phyloP scores from a whole-genome alignment of 2,888 invertebrate species.

The Thera britannica region DNA sequence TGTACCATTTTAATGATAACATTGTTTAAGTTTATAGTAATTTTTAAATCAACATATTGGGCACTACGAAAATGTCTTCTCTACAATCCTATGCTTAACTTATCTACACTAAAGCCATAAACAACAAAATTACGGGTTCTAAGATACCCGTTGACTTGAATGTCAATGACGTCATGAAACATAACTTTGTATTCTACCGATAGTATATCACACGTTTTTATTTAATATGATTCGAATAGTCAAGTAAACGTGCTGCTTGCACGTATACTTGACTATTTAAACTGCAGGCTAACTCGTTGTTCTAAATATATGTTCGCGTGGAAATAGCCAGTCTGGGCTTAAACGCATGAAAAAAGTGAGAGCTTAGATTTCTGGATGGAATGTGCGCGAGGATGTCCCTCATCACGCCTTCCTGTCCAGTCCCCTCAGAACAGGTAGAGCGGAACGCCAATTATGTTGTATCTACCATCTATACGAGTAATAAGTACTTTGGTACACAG shows the following conservation, averaged over 20 bases:
- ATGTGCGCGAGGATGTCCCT: slow-evolving; percentile 30
- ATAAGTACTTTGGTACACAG: slow-evolving; percentile 13
- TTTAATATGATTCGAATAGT: slow-evolving; percentile 30
- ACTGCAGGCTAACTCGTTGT: slow-evolving; percentile 21
- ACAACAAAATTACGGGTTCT: slow-evolving; percentile 57
- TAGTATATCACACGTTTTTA: slow-evolving; percentile 45
- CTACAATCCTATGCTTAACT: slow-evolving; percentile 22
- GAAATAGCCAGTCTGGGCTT: slow-evolving; percentile 29
- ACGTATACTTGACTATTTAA: slow-evolving; percentile 6
- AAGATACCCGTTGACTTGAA: slow-evolving; percentile 54
- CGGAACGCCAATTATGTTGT: slow-evolving; percentile 39
- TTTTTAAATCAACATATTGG: too few relatives aligned
- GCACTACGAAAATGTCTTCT: slow-evolving; percentile 2
- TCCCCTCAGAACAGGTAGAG: slow-evolving; percentile 39
- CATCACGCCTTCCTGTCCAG: slow-evolving; percentile 42
- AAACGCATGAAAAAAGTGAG: slow-evolving; percentile 17
- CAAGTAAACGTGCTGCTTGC: slow-evolving; percentile 25
- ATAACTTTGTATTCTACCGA: slow-evolving; percentile 45
- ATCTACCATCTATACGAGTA: slow-evolving; percentile 27
- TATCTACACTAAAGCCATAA: slow-evolving; percentile 42
- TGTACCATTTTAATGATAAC: slow-evolving; percentile 3
- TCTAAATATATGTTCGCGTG: slow-evolving; percentile 16
- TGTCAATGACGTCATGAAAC: slow-evolving; percentile 58
- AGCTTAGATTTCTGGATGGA: slow-evolving; percentile 15
- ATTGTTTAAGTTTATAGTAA: background rate